phyloP scores from a whole-genome alignment of 2,797 vertebrate species.

The Sebastes taczanowskii region DNA sequence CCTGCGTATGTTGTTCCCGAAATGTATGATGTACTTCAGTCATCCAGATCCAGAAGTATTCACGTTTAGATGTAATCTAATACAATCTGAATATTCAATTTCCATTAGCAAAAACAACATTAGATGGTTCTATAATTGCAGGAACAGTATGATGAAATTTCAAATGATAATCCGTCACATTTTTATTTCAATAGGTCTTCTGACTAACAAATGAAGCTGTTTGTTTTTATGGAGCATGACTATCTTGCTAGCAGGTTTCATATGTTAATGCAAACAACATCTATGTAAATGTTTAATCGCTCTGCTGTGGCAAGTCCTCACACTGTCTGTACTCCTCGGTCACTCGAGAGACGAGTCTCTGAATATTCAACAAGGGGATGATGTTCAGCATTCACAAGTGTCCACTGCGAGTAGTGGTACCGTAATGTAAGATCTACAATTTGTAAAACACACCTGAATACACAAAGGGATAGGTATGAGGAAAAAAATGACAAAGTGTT shows the following conservation, averaged over 20 bases:
- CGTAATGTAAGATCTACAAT: background rate
- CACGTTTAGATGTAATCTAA: background rate
- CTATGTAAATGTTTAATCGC: slow-evolving; percentile 53
- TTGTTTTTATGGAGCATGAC: background rate
- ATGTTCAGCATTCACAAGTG: slow-evolving; percentile 12
- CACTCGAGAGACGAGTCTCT: slow-evolving; percentile 14
- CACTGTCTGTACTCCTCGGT: background rate
- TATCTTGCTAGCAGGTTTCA: slow-evolving; percentile 17
- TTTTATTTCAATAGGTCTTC: background rate
- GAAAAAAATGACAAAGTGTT: background rate
- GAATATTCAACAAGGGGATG: slow-evolving; percentile 10
- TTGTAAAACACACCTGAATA: slow-evolving; percentile 1
- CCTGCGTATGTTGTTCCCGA: background rate
- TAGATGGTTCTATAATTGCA: slow-evolving; percentile 3
- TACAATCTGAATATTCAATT: background rate
- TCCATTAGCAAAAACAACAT: background rate
- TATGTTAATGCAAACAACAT: slow-evolving; percentile 36
- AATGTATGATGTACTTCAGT: background rate
- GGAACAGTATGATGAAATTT: slow-evolving; percentile 1
- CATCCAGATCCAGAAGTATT: background rate
- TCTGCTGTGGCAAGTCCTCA: slow-evolving; percentile 12
- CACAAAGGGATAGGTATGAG: background rate
- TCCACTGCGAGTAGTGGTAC: background rate
- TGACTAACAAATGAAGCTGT: slow-evolving; percentile 9
- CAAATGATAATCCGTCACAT: background rate